Percentiles rank a stretch among this genome's conserved stretches.
These are phyloP conservation scores for Pyrrhosoma nymphula DNA, from an alignment of 2,888 invertebrate genomes.

Conservation along the genomic window DNA sequence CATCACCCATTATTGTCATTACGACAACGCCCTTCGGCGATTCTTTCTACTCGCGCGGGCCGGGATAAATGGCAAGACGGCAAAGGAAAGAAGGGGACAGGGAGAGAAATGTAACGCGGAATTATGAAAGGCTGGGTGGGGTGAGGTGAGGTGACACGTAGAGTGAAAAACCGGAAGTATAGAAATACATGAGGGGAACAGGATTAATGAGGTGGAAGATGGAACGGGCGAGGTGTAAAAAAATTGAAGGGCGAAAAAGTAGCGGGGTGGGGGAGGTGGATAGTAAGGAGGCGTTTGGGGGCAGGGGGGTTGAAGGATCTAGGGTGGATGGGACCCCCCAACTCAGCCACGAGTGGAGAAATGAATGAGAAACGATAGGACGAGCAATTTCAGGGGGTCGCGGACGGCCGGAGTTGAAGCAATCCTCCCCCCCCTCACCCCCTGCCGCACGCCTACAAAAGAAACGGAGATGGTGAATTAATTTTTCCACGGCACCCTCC, in stretches of 20 bases:
- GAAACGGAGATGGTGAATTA: conserved; percentile 18
- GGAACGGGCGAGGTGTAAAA: conserved; percentile 52
- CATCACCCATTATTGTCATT: not conserved
- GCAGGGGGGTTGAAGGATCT: not conserved
- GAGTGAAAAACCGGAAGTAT: not conserved
- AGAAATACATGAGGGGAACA: conserved; percentile 35
- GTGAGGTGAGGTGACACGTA: not conserved
- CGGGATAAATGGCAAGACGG: not conserved
- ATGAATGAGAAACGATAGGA: conserved; percentile 23
- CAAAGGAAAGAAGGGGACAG: not conserved
- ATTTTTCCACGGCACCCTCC: not conserved
- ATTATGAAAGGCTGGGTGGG: not conserved
- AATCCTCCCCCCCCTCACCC: not conserved
- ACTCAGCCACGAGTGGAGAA: too few species aligned
- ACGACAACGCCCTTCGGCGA: not conserved
- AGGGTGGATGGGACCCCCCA: not conserved
- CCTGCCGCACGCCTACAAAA: conserved; percentile 1
- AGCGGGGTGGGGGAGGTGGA: too few species aligned
- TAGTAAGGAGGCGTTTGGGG: not conserved
- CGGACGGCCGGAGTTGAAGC: not conserved
- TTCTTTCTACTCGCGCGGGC: not conserved
- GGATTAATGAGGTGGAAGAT: conserved; percentile 65
- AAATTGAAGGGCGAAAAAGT: conserved; percentile 32
- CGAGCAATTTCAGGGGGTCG: not conserved
- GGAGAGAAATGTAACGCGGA: not conserved